A percentile compares a stretch with the other conserved stretches of the same genome.
Conservation (phyloP, 2,113 vertebrate genomes). For the Ochotona curzoniae region DNA sequence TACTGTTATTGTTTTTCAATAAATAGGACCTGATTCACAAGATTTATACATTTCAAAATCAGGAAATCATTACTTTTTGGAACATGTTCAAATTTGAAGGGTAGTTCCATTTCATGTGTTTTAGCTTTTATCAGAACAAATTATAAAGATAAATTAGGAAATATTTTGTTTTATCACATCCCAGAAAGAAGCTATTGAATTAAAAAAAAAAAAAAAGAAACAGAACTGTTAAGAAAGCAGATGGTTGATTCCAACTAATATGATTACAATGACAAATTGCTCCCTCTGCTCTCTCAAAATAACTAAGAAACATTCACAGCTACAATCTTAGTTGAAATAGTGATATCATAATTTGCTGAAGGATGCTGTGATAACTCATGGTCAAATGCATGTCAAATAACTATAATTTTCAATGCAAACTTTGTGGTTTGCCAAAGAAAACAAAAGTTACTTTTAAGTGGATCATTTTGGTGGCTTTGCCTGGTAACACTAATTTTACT, state of each 20-base stretch:
- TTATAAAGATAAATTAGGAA: not conserved
- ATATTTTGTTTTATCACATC: not conserved
- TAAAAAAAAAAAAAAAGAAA: not conserved
- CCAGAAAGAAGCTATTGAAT: not conserved
- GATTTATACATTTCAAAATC: not conserved
- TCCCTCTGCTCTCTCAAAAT: not conserved
- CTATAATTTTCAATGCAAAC: not conserved
- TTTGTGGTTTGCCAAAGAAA: not conserved
- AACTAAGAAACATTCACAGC: not conserved
- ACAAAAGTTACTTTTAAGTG: no score
- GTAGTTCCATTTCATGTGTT: not conserved
- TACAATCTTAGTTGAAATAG: not conserved
- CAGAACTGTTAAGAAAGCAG: not conserved
- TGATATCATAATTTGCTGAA: not conserved
- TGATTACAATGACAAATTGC: not conserved
- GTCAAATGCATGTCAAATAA: not conserved
- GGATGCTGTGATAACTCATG: not conserved
- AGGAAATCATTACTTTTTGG: not conserved
- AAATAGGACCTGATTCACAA: not conserved
- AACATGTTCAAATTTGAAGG: not conserved
- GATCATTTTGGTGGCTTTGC: no score
- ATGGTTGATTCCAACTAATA: not conserved
- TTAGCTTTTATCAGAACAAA: not conserved
- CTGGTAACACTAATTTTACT: no score
- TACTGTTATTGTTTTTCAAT: not conserved